These are phyloP conservation scores for Dermolepida albohirtum DNA, from an alignment of 2,888 invertebrate genomes.

Conservation along the genomic window DNA sequence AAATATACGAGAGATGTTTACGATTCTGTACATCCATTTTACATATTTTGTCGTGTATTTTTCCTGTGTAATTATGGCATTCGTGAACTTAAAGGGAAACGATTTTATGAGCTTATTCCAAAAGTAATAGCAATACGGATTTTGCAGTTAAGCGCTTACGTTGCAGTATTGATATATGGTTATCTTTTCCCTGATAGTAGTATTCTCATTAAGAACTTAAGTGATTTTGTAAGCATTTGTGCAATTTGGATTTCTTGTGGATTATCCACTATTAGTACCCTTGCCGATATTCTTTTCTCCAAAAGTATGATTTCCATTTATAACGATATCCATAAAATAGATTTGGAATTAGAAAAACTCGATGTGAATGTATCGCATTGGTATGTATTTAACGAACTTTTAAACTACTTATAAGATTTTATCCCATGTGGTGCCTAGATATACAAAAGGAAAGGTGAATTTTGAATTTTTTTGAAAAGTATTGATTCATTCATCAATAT, in stretches of 20 bases:
- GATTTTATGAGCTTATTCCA: too few relatives aligned
- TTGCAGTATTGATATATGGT: not conserved
- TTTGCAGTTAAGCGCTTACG: not conserved
- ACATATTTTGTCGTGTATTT: conserved; percentile 43
- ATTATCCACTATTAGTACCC: too few relatives aligned
- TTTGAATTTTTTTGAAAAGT: too few relatives aligned
- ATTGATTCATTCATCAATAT: too few relatives aligned
- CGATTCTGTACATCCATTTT: conserved; percentile 43
- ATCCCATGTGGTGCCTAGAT: too few relatives aligned
- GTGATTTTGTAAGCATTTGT: not conserved
- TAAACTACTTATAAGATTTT: too few relatives aligned
- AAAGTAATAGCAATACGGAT: not conserved
- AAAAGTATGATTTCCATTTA: conserved; percentile 50
- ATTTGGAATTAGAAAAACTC: conserved; percentile 40
- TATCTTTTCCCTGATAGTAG: not conserved
- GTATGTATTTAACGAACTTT: not conserved
- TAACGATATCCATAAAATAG: conserved; percentile 50
- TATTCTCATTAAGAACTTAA: too few relatives aligned
- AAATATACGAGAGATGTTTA: conserved; percentile 36
- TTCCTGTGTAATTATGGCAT: conserved; percentile 46
- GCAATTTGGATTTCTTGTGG: not conserved
- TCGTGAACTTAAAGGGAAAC: not conserved
- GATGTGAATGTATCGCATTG: not conserved
- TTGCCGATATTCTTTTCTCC: conserved; percentile 47
- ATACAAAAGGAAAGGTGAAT: too few relatives aligned